Evolutionary conservation across 2,113 vertebrate genomes (phyloP).

Genomic region (Oncorhynchus mykiss): DNA sequence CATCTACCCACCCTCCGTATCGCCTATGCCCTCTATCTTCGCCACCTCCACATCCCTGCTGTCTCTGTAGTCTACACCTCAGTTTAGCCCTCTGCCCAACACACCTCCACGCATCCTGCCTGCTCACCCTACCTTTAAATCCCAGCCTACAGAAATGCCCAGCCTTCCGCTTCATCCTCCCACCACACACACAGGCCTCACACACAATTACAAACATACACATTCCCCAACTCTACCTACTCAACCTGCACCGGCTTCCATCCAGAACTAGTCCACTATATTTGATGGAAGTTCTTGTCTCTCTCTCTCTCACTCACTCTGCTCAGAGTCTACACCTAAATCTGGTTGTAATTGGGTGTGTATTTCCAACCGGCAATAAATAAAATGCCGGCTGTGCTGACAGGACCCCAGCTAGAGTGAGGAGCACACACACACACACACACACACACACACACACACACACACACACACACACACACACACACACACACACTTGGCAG

Average conservation of each 20-base stretch:
- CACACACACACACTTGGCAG: neutral
- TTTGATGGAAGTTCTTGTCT: neutral
- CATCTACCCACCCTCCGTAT: neutral
- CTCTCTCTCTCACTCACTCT: neutral
- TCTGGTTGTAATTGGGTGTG: slow-evolving; percentile 5
- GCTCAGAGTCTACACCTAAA: neutral
- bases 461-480: no score
- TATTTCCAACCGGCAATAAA: slow-evolving; percentile 12
- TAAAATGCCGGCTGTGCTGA: slow-evolving; percentile 16
- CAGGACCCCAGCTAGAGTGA: neutral
- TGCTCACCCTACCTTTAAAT: neutral
- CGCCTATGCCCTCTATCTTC: neutral
- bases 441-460: neutral
- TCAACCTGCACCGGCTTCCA: neutral
- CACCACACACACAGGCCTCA: neutral
- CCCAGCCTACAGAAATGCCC: no score
- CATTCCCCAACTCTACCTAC: neutral
- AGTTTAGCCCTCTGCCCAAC: no score
- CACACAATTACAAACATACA: neutral
- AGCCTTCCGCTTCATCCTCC: neutral
- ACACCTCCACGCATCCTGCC: neutral
- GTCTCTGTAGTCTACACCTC: no score
- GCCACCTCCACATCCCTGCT: neutral
- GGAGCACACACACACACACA: neutral
- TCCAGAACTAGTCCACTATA: neutral